Evolutionary conservation across 2,888 invertebrate genomes (phyloP).

Genomic region (Operophtera brumata): DNA sequence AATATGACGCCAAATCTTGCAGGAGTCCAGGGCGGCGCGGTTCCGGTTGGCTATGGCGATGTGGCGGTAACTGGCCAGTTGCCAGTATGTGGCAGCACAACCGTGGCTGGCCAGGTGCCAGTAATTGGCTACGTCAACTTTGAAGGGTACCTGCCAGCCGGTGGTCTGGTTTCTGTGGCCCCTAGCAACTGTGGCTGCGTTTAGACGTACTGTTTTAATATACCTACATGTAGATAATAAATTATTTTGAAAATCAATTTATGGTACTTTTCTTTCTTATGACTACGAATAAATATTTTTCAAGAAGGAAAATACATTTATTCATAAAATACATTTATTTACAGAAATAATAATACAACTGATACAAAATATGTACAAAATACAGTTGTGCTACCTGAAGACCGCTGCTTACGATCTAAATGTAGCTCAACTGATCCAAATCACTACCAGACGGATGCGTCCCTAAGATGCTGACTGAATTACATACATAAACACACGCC

Average conservation of each 20-base stretch:
- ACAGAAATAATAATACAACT: no score
- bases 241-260: neutral
- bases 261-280: neutral
- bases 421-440: no score
- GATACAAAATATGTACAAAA: no score
- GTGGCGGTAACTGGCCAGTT: constrained; percentile 55
- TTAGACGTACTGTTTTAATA: neutral
- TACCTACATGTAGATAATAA: neutral
- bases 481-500: no score
- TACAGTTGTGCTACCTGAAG: no score
- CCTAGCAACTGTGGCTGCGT: constrained; percentile 47
- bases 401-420: no score
- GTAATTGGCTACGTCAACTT: constrained; percentile 70
- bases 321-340: no score
- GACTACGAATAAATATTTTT: no score
- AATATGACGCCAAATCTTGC: constrained; percentile 22
- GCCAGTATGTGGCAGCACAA: constrained; percentile 61
- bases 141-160: constrained; percentile 65
- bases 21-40: neutral
- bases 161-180: constrained; percentile 61
- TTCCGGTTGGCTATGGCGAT: constrained; percentile 53
- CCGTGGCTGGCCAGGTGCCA: constrained; percentile 61
- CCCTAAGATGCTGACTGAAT: no score
- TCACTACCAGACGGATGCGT: no score
- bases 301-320: no score